These are phyloP conservation scores for Hemibagrus guttatus DNA, from an alignment of 2,797 vertebrate genomes.

Conservation along the genomic window DNA sequence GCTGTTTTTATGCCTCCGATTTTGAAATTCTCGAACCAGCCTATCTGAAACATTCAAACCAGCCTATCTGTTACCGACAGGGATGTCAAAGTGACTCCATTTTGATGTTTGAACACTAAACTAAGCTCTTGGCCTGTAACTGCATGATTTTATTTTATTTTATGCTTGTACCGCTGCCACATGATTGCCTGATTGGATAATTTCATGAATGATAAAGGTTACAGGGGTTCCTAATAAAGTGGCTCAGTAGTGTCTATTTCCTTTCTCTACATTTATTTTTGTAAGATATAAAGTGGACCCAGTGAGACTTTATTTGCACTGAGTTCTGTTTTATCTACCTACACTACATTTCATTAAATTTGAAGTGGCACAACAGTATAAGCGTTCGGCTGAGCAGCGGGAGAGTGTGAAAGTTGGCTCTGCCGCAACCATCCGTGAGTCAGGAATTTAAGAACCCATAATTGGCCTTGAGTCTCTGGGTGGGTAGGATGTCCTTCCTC, in stretches of 20 bases:
- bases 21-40: background rate
- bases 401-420: background rate
- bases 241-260: background rate
- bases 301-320: background rate
- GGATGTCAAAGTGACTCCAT: background rate
- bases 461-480: background rate
- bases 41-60: background rate
- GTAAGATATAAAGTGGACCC: background rate
- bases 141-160: background rate
- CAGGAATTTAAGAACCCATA: conserved; percentile 19
- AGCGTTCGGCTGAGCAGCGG: background rate
- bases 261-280: background rate
- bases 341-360: conserved; percentile 11
- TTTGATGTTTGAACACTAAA: background rate
- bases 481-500: conserved; percentile 10
- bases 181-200: background rate
- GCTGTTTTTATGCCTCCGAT: background rate
- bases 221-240: background rate
- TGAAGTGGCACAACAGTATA: conserved; percentile 8
- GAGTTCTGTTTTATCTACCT: background rate
- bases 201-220: background rate
- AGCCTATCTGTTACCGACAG: background rate
- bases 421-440: conserved; percentile 7
- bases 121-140: background rate
- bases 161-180: background rate